Base-by-base conservation (phyloP, 2,888 invertebrate genomes). In the Dysmachus trigonus region DNA sequence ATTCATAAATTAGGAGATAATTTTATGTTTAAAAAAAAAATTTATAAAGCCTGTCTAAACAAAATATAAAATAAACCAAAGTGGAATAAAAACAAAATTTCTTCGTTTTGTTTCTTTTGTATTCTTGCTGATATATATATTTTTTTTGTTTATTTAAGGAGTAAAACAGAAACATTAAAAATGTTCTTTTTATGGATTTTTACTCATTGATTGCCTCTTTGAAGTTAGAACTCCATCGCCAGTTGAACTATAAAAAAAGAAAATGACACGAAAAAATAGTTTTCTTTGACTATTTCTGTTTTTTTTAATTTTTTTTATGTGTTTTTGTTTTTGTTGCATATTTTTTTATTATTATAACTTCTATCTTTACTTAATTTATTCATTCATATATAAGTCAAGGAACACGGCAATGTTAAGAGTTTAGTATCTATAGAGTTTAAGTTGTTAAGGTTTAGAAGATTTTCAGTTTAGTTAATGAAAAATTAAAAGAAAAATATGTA, bases 211-310 rank as follows among this genome's bases (percentile, higher is more conserved):
- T 96, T 94, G 97, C 97, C 95, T 97, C 97, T 96, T 96, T 96
- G 97, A 98, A 98, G 96, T 97, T 96, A 94, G 97, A 95, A 95
- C 97, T 97, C 96, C 97, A 96, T 95, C 97, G 97, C 98, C 98
- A 97, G 95, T 96, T 96, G 95, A 95, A 96, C 97, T 97, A 91
- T 90, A 89, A 90, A 89, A 90, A 89, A 89, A 90, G 89, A 90
- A 90, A 89, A 89, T 88, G 89, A 90, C 88, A 89, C 90, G 89
- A 89, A 89, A 62, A 88, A 89, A 88, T 88, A 87, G 87, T 89
- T 88, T 77, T 30, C 33, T 85, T 22, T 77, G 10, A 77, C 38
- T 53, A n/a, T 77, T 85, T 62, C 72, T 86, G 33, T 72, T 85
- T 13, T 71, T 33, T 62, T 47, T 47, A n/a, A 41, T 71, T 33